Evolutionary conservation across 2,888 invertebrate species (phyloP).

Genomic region (Encarsia formosa): DNA sequence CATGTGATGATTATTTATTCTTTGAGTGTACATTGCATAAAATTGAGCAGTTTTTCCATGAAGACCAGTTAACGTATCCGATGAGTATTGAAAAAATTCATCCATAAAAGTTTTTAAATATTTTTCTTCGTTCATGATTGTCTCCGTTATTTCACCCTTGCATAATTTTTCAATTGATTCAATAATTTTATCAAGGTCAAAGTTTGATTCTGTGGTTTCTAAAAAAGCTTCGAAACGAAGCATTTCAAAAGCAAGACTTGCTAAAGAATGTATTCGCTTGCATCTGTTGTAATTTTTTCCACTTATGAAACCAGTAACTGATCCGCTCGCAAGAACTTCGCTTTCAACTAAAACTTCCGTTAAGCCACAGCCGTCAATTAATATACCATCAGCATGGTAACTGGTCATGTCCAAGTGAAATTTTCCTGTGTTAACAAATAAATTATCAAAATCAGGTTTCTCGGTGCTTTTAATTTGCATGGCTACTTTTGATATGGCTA

Average conservation of each 20-base stretch:
- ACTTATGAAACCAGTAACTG: slow-evolving; percentile 23
- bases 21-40: slow-evolving; percentile 34
- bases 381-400: slow-evolving; percentile 37
- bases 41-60: slow-evolving; percentile 39
- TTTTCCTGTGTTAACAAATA: slow-evolving; percentile 43
- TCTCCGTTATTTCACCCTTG: too few species aligned
- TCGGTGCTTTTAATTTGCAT: slow-evolving; percentile 34
- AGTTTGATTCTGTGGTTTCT: too few species aligned
- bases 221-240: slow-evolving; percentile 34
- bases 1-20: slow-evolving; percentile 33
- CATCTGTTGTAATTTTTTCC: slow-evolving; percentile 31
- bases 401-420: slow-evolving; percentile 39
- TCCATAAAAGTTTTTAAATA: too few species aligned
- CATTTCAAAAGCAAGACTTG: slow-evolving; percentile 13
- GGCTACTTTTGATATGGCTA: slow-evolving; percentile 35
- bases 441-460: slow-evolving; percentile 35
- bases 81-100: slow-evolving; percentile 28
- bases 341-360: slow-evolving; percentile 24
- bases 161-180: too few species aligned
- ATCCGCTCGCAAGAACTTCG: slow-evolving; percentile 25
- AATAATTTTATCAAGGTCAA: too few species aligned
- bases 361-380: slow-evolving; percentile 32
- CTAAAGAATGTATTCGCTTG: slow-evolving; percentile 22
- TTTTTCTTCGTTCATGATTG: too few species aligned
- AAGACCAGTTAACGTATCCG: slow-evolving; percentile 29